Conservation (phyloP, 2,113 vertebrate genomes). For the Isurus oxyrinchus region DNA sequence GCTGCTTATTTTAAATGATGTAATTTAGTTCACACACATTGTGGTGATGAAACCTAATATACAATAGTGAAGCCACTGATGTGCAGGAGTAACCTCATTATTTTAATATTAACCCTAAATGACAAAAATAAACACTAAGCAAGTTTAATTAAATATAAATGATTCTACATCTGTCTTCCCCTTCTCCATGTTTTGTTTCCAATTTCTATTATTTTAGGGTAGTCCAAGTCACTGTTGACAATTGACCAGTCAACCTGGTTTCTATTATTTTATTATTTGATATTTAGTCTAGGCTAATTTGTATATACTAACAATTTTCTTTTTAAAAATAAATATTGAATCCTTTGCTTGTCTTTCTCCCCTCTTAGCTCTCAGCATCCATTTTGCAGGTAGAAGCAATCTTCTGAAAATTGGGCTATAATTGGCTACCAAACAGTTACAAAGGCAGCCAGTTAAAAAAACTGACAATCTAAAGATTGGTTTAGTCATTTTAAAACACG, state of each 20-base stretch:
- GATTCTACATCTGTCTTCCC: neutral
- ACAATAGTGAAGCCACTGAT: neutral
- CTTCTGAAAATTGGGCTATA: neutral
- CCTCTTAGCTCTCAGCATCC: neutral
- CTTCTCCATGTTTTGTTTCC: neutral
- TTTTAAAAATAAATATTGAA: neutral
- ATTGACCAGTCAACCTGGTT: neutral
- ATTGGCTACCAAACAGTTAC: neutral
- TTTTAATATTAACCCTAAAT: neutral
- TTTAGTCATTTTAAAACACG: neutral
- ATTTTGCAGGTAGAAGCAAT: neutral
- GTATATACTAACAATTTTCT: neutral
- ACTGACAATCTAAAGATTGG: neutral
- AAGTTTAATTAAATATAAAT: slow-evolving; percentile 1
- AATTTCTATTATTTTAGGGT: neutral
- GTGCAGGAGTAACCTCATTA: neutral
- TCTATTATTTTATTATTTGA: neutral
- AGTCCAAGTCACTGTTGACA: neutral
- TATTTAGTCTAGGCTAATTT: neutral
- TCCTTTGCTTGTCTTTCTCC: neutral
- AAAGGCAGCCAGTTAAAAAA: neutral
- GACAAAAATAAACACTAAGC: neutral
- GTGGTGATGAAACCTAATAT: neutral
- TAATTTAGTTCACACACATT: neutral
- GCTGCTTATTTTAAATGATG: neutral